Evolutionary conservation across 1,140 invertebrate genomes (phyloP), one percentile per base, ranked within the genome.

Genomic region (Euura saliciscinereae): DNA sequence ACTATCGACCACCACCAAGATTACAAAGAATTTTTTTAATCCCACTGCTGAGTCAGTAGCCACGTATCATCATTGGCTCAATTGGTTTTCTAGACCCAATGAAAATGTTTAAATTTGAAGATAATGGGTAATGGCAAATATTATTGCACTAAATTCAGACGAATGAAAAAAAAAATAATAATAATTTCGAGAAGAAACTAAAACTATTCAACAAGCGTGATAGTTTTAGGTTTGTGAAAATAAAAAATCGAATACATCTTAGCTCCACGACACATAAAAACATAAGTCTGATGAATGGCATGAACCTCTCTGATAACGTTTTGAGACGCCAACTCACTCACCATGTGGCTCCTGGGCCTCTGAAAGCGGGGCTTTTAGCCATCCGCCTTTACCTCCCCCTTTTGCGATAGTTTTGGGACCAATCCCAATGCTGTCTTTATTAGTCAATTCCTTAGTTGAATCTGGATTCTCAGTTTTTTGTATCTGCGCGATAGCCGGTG

Each of bases 301-400:
- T 28, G 28, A 28, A 28, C 28, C 28, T 28, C 28, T 28, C 28
- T 28, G 28, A 28, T 28, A 59, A 59, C 3, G 13, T 11, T 59
- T 59, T 3, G 13, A 3, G 10, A 11, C 13, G 51, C 51, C 5
- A 59, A 43, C 75, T 80, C 77, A 86, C 84, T 86, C 89, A 90
- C 90, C 89, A 85, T 90, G 89, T 84, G 89, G 89, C 89, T 89
- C 83, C 78, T 85, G 86, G 79, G 87, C 86, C 82, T 86, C 87
- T 76, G 86, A 86, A 74, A 87, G 82, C 75, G 83, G 85, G 80
- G 85, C 85, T 82, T 87, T 88, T 80, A 86, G 81, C 86, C 85
- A 87, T 82, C 82, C 82, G 77, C 86, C 86, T 81, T 88, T 89
- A 86, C 88, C 84, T 83, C 84, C 85, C 84, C 88, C 87, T 87